phyloP scores from a whole-genome alignment of 2,797 vertebrate species.

The Sciurus vulgaris region DNA sequence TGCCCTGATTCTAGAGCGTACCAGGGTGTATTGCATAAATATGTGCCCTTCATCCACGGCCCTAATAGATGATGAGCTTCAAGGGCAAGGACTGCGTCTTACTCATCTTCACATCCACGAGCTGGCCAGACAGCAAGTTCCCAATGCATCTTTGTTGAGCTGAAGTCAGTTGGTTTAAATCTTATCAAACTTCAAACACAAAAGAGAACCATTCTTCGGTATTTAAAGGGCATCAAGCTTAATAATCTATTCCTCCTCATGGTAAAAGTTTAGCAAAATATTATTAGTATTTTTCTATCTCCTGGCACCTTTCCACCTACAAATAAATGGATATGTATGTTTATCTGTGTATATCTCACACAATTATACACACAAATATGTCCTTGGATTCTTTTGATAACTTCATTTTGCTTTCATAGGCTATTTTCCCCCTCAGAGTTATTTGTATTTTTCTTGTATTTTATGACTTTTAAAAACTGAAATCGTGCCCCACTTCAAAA shows the following conservation, averaged over 20 bases:
- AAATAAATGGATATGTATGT: background rate
- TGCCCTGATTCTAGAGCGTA: conserved; percentile 8
- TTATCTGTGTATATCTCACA: no score
- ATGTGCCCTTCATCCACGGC: background rate
- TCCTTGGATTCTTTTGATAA: background rate
- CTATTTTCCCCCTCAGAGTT: background rate
- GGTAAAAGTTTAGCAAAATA: conserved; percentile 43
- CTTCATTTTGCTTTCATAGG: background rate
- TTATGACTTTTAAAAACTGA: background rate
- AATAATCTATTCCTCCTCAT: conserved; percentile 60
- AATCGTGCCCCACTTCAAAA: background rate
- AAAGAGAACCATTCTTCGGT: conserved; percentile 58
- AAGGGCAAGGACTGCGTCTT: background rate
- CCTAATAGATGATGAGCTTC: background rate
- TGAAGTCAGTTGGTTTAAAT: conserved; percentile 64
- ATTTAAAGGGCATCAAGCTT: conserved; percentile 71
- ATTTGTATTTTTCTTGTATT: background rate
- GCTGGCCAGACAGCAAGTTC: conserved; percentile 46
- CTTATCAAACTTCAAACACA: conserved; percentile 71
- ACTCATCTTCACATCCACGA: background rate
- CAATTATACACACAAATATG: background rate
- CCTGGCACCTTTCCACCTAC: conserved; percentile 21
- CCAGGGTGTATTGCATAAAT: background rate
- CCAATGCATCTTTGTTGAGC: conserved; percentile 70
- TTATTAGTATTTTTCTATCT: conserved; percentile 56